These are phyloP conservation scores for Brachypodius melanocephalos DNA, from an alignment of 2,113 vertebrate genomes.

Conservation along the genomic window DNA sequence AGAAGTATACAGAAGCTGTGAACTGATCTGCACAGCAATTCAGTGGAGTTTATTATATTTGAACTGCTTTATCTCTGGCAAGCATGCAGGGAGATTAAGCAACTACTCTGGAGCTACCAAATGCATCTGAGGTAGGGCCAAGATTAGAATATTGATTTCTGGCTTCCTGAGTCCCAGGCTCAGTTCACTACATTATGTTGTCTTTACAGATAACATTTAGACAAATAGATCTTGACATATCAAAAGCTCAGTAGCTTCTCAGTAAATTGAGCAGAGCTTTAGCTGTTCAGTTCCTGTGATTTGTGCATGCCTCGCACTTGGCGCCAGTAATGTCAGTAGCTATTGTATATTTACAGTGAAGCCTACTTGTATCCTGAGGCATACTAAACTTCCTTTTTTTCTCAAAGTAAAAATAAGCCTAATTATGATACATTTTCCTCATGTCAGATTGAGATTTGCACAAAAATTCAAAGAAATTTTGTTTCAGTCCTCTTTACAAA, in stretches of 20 bases:
- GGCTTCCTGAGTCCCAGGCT: neutral
- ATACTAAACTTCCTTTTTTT: neutral
- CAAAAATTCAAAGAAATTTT: slow-evolving; percentile 6
- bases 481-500: slow-evolving; percentile 5
- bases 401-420: neutral
- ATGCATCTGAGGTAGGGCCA: neutral
- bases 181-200: slow-evolving; percentile 40
- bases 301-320: neutral
- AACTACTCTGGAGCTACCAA: neutral
- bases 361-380: neutral
- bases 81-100: neutral
- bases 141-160: slow-evolving; percentile 54
- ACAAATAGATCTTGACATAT: slow-evolving; percentile 58
- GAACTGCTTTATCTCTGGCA: neutral
- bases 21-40: neutral
- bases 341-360: slow-evolving; percentile 29
- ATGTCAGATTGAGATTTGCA: neutral
- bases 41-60: slow-evolving; percentile 4
- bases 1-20: neutral
- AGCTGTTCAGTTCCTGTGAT: slow-evolving; percentile 31
- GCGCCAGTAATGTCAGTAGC: neutral
- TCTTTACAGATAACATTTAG: slow-evolving; percentile 44
- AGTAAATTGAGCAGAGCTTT: slow-evolving; percentile 41
- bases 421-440: slow-evolving; percentile 37
- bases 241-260: slow-evolving; percentile 25